phyloP scores from a whole-genome alignment of 2,113 vertebrate species.

The Lepidothrix coronata region DNA sequence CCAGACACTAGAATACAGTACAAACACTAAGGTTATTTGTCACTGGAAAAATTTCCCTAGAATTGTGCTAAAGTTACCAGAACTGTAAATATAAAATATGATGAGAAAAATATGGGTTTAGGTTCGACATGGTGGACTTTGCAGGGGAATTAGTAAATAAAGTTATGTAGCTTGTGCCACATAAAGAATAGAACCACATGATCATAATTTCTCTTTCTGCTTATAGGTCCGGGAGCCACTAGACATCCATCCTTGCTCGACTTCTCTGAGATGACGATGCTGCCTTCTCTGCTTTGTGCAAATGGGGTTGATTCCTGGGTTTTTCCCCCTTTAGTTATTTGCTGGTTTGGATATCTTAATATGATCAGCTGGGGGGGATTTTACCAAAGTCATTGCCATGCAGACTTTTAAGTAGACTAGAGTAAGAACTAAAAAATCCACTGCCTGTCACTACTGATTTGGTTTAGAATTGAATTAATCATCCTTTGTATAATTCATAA shows the following conservation, averaged over 20 bases:
- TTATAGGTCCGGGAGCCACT: background rate
- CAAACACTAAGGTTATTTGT: background rate
- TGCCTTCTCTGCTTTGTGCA: background rate
- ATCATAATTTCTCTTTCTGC: background rate
- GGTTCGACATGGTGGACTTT: background rate
- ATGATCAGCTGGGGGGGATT: background rate
- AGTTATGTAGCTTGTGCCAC: background rate
- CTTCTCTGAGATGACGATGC: background rate
- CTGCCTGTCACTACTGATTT: background rate
- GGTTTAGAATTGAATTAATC: constrained; percentile 2
- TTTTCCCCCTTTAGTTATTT: background rate
- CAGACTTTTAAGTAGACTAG: background rate
- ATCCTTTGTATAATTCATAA: constrained; percentile 52
- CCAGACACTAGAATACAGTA: background rate
- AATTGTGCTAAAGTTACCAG: background rate
- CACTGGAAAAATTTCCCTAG: background rate
- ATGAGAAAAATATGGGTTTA: background rate
- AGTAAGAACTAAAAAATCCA: background rate
- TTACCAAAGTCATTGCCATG: background rate
- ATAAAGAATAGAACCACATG: background rate
- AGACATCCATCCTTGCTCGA: background rate
- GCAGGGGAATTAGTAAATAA: background rate
- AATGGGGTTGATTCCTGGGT: background rate
- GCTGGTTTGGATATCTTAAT: background rate
- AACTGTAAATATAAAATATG: background rate